Evolutionary conservation across 1,140 invertebrate genomes (phyloP).

Genomic region (Anoplolepis gracilipes): DNA sequence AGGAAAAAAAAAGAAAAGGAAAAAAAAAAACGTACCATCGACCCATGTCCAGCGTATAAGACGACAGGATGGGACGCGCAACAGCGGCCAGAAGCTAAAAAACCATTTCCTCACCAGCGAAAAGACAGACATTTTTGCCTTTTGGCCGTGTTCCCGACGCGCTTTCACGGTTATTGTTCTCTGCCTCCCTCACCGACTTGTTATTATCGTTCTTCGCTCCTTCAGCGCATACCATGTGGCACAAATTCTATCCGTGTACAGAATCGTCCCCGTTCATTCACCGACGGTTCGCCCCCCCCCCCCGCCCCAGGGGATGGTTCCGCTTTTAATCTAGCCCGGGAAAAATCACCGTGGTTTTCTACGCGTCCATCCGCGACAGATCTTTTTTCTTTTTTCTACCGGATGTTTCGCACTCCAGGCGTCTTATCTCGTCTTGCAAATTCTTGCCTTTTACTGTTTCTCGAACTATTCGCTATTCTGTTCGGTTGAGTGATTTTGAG

Average conservation of each 20-base stretch:
- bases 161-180: slow-evolving; percentile 75
- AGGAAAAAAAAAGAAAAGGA: slow-evolving; percentile 20
- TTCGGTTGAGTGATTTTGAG: not conserved
- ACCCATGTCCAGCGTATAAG: slow-evolving; percentile 43
- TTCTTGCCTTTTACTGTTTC: not conserved
- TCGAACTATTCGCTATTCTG: not conserved
- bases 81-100: slow-evolving; percentile 51
- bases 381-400: slow-evolving; percentile 9
- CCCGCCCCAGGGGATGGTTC: not conserved
- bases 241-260: slow-evolving; percentile 24
- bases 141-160: slow-evolving; percentile 72
- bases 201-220: slow-evolving; percentile 69
- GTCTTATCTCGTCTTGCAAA: not conserved
- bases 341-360: slow-evolving; percentile 56
- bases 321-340: slow-evolving; percentile 66
- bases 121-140: slow-evolving; percentile 72
- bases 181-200: slow-evolving; percentile 34
- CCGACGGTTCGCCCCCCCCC: not conserved
- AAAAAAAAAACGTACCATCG: slow-evolving; percentile 51
- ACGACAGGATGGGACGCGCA: slow-evolving; percentile 53
- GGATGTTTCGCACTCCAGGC: not conserved
- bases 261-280: not conserved
- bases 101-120: slow-evolving; percentile 56
- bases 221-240: slow-evolving; percentile 45
- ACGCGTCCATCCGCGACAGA: slow-evolving; percentile 45